Percentiles rank a stretch among this genome's conserved stretches.
Evolutionary conservation across 2,888 invertebrate species (phyloP).

Genomic region (Agrotis ipsilon): DNA sequence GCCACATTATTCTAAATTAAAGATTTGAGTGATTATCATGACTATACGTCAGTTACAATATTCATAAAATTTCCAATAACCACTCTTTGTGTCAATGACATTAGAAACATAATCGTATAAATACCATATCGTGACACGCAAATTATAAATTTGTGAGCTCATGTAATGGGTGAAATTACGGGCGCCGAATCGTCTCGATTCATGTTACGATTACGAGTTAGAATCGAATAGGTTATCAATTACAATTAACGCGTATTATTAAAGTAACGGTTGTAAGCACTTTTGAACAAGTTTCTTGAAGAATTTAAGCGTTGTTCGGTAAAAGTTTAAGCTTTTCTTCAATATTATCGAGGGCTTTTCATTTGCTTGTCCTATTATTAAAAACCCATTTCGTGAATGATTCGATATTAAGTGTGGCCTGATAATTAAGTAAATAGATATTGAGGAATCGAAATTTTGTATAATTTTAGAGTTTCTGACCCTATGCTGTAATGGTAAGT

Average conservation of each 20-base stretch:
- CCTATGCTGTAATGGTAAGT: constrained; percentile 31
- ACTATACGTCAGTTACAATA: constrained; percentile 68
- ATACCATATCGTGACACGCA: constrained; percentile 75
- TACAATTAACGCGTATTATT: constrained; percentile 84
- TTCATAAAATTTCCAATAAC: constrained; percentile 55
- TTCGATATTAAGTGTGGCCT: constrained; percentile 68
- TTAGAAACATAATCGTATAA: constrained; percentile 74
- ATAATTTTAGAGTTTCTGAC: constrained; percentile 51
- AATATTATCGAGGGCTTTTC: constrained; percentile 81
- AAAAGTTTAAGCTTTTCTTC: constrained; percentile 82
- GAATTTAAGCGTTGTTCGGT: constrained; percentile 79
- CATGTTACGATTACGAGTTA: constrained; percentile 84
- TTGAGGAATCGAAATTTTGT: constrained; percentile 53
- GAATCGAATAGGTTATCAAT: constrained; percentile 84
- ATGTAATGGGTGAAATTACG: constrained; percentile 85
- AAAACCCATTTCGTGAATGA: constrained; percentile 81
- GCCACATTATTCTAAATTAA: constrained; percentile 84
- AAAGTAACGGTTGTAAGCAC: constrained; percentile 83
- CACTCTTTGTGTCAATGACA: constrained; percentile 68
- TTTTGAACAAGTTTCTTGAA: constrained; percentile 82
- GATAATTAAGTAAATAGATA: constrained; percentile 67
- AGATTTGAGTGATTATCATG: constrained; percentile 82
- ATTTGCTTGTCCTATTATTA: constrained; percentile 83
- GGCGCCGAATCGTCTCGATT: constrained; percentile 83
- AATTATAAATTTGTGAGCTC: constrained; percentile 81